Evolutionary conservation across 2,797 vertebrate species (phyloP), one percentile per base, ranked within the genome.

Genomic region (Spondyliosoma cantharus): DNA sequence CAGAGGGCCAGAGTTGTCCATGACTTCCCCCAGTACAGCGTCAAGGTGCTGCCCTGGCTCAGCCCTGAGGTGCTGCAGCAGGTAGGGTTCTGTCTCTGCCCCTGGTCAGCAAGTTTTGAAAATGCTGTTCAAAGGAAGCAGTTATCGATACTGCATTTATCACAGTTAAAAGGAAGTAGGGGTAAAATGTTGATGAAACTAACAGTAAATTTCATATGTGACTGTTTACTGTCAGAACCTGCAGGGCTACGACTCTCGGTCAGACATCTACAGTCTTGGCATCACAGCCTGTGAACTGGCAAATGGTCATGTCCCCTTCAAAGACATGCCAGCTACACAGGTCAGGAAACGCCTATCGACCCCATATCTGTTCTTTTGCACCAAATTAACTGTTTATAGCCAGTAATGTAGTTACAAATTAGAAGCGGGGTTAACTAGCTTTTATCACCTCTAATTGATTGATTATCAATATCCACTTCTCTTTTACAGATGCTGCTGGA

Each of bases 291-390:
- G 98, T 75, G 98, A 99, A 87, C 93, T 99, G 82, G 98, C 98
- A 68, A 99, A 99, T 7, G 98, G 98, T 63, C 98, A 99, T 0
- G 98, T 99, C 16, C 98, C 98, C 0, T 99, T 99, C 80, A 99
- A 99, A 92, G 98, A 99, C 89, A 99, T 99, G 98, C 97, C 97
- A 61, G 96, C 97, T 25, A 99, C 98, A 49, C 97, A 99, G 96
- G 98, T 98, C 45, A 78, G 68, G 58, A 42, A 60, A 72, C 48
- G 42, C 8, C 20, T 4, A 37, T 46, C 42, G 13, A 9, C 24
- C 0, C 17, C 17, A 0, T 3, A 7, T 15, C 50, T 37, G 17
- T 60, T 71, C 24, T 57, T 25, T 52, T 76, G 11, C n/a, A 29
- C 45, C 58, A 68, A 6, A 14, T 42, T 20, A 27, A 25, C 48